phyloP scores from a whole-genome alignment of 92 coral and sea anemone species.

The Zoanthus sociatus region DNA sequence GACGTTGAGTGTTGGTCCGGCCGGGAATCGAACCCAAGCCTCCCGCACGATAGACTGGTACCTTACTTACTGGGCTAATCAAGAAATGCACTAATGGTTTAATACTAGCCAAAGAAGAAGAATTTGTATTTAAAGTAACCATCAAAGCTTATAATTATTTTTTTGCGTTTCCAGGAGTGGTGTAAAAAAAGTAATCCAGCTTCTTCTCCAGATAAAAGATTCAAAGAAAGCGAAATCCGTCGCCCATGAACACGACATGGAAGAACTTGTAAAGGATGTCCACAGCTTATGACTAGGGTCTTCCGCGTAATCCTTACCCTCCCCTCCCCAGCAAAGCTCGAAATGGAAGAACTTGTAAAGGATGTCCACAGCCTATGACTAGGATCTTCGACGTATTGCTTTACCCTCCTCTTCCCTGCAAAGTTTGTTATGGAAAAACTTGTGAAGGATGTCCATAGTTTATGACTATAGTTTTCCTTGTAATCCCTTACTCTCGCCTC shows the following conservation, averaged over 20 bases:
- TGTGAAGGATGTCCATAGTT: slow-evolving; percentile 46
- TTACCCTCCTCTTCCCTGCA: background rate
- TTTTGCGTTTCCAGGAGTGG: slow-evolving; percentile 71
- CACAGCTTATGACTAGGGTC: slow-evolving; percentile 21
- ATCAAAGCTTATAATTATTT: background rate
- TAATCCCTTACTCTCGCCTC: background rate
- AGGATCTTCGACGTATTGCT: background rate
- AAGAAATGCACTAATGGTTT: no score
- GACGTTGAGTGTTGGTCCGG: no score
- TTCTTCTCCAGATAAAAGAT: slow-evolving; percentile 79
- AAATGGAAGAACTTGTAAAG: slow-evolving; percentile 71
- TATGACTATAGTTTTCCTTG: background rate
- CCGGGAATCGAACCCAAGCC: no score
- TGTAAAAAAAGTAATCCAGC: slow-evolving; percentile 87
- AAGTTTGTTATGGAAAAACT: slow-evolving; percentile 64
- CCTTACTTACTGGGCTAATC: no score
- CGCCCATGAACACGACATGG: slow-evolving; percentile 76
- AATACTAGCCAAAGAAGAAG: no score
- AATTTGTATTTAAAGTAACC: no score
- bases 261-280: slow-evolving; percentile 64
- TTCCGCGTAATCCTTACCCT: background rate
- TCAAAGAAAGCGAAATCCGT: slow-evolving; percentile 76
- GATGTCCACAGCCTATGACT: slow-evolving; percentile 33
- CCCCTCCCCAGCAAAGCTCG: background rate
- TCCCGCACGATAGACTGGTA: no score